These are phyloP conservation scores for Campodea augens DNA, from an alignment of 1,140 invertebrate genomes.

Conservation along the genomic window DNA sequence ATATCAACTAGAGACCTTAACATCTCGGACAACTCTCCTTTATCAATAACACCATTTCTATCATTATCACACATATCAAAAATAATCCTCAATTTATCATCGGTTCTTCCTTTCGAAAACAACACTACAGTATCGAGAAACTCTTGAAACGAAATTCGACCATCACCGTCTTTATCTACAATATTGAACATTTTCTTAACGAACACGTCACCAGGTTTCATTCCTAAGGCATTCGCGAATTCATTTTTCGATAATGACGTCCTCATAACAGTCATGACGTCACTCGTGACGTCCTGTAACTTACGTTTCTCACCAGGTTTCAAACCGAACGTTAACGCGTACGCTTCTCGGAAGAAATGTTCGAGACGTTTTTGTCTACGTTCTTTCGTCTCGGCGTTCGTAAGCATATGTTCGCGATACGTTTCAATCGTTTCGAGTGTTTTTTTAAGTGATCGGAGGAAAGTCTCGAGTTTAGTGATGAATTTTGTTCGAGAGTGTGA, in stretches of 20 bases:
- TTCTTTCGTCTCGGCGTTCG: constrained; percentile 88
- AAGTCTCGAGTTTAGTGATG: constrained; percentile 69
- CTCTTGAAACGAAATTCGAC: constrained; percentile 93
- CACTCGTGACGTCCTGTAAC: constrained; percentile 51
- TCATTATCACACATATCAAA: constrained; percentile 99
- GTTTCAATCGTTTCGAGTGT: constrained; percentile 38
- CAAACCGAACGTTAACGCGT: constrained; percentile 79
- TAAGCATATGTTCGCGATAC: constrained; percentile 66
- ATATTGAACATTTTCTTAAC: constrained; percentile 99
- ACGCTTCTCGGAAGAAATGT: constrained; percentile 96
- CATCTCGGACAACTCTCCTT: constrained; percentile 85
- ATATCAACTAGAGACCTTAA: constrained; percentile 84
- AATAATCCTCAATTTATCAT: constrained; percentile 89
- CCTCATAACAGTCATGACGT: constrained; percentile 78
- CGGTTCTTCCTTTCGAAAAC: constrained; percentile 75
- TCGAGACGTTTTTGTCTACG: constrained; percentile 82
- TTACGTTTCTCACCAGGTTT: constrained; percentile 37
- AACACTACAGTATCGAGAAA: constrained; percentile 90
- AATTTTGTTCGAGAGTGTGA: constrained; percentile 65
- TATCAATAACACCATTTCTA: constrained; percentile 85
- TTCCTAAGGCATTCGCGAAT: constrained; percentile 91
- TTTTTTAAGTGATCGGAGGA: constrained; percentile 64
- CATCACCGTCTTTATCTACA: constrained; percentile 89
- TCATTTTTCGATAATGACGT: constrained; percentile 85
- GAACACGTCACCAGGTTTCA: constrained; percentile 90